Base-by-base conservation (phyloP, 2,113 vertebrate genomes). In the Hemibagrus wyckioides region DNA sequence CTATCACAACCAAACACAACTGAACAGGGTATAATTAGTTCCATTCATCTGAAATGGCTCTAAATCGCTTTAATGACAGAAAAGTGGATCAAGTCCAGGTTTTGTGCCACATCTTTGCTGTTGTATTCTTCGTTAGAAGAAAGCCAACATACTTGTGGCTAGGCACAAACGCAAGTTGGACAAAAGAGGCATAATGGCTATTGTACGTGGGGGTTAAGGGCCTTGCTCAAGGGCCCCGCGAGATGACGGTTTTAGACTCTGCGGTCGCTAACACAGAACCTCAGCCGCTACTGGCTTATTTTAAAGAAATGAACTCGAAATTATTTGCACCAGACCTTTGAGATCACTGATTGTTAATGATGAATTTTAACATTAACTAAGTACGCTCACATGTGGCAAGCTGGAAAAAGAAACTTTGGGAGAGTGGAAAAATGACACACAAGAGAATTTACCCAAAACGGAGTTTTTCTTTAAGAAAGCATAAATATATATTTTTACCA, bases 21-120 rank as follows among this genome's bases (percentile, higher is more conserved):
- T 56, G 73, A 65, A 76, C 39, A 76, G 56, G 44, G 48, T 39
- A 61, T 76, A 83, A 84, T 76, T 67, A 50, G 71, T 69, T 87
- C 86, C 82, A 79, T 87, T 79, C 73, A 44, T 79, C 6, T 84
- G 50, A 65, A 87, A 87, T 65, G 28, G 81, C 39, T 36, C 57
- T 54, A 54, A 52, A 87, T 87, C 71, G 28, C 57, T 77, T 75
- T 36, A 83, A 19, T 39, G 80, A 83, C 71, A 77, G 57, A 84
- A 83, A 30, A 3, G 80, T 48, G 79, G 36, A 71, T 44, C 25
- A 50, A 36, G 30, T 61, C 39, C 59, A 48, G 73, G 65, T 57
- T 71, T 57, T 33, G 52, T 71, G 85, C 56, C 79, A 57, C 36
- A 41, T 57, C 21, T 61, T 75, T 50, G 63, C 65, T 54, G 28